phyloP scores from a whole-genome alignment of 2,888 invertebrate species.

The Lasioglossum oenotherae region DNA sequence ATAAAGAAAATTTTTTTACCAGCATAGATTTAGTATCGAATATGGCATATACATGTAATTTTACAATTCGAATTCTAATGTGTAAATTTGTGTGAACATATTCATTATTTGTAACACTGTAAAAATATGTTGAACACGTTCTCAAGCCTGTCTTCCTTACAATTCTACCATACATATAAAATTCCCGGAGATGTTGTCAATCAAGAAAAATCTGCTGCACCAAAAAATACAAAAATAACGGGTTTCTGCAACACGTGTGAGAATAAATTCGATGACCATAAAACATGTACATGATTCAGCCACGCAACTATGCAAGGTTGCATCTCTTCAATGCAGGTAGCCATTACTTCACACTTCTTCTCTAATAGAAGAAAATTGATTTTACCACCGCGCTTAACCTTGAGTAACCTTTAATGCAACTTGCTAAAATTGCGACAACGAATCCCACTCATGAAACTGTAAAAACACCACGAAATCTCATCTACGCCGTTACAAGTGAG shows the following conservation, averaged over 20 bases:
- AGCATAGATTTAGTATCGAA: no score
- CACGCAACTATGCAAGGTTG: background rate
- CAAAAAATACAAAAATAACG: background rate
- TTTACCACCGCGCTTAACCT: background rate
- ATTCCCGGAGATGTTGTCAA: background rate
- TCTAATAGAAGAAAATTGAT: slow-evolving; percentile 8
- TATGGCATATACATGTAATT: no score
- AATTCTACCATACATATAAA: background rate
- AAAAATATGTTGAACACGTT: background rate
- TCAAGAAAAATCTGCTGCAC: background rate
- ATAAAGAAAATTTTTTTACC: no score
- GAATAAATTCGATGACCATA: background rate
- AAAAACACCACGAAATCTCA: background rate
- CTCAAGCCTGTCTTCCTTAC: background rate
- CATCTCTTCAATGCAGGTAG: background rate
- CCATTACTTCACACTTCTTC: background rate
- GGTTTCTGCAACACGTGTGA: background rate
- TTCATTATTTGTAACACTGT: background rate
- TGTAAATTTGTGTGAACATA: background rate
- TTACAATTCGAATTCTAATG: background rate
- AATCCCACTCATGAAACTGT: background rate
- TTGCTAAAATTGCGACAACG: background rate
- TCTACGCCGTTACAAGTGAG: background rate
- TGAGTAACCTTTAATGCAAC: background rate
- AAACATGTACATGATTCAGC: background rate